Conservation (phyloP, 2,113 vertebrate species). For the Carassius carassius region DNA sequence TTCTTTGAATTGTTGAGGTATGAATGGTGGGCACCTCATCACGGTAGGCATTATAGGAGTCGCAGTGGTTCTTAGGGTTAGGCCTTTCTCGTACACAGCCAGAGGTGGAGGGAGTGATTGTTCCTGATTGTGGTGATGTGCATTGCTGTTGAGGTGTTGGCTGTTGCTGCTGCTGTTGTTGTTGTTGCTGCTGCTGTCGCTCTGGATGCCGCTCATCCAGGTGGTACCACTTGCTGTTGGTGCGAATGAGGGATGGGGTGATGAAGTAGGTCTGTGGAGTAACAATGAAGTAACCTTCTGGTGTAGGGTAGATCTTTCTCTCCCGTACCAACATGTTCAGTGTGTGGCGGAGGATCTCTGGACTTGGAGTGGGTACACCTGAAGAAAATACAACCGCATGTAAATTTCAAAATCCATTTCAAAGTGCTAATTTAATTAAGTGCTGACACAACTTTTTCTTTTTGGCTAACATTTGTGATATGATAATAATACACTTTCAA, state of each 20-base stretch:
- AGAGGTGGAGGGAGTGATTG: constrained; percentile 90
- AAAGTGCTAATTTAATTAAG: neutral
- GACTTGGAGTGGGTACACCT: constrained; percentile 97
- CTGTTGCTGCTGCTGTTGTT: constrained; percentile 76
- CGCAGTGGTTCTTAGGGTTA: constrained; percentile 91
- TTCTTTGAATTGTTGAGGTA: constrained; percentile 89
- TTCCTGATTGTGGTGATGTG: constrained; percentile 92
- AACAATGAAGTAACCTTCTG: constrained; percentile 97
- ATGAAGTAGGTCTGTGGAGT: constrained; percentile 99
- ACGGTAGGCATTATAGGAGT: constrained; percentile 88
- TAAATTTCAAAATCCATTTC: neutral
- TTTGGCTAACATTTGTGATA: neutral
- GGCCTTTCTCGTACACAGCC: constrained; percentile 89
- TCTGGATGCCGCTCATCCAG: constrained; percentile 92
- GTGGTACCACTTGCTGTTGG: constrained; percentile 99
- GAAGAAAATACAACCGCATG: constrained; percentile 11
- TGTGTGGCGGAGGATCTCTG: constrained; percentile 94
- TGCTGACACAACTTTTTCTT: neutral
- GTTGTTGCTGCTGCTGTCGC: constrained; percentile 70
- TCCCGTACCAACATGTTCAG: constrained; percentile 95
- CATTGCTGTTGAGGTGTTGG: constrained; percentile 82
- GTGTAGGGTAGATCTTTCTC: constrained; percentile 96
- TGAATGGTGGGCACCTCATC: constrained; percentile 91
- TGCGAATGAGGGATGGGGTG: constrained; percentile 96
- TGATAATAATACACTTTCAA: neutral